These are phyloP conservation scores for Nyctalus aviator DNA, from an alignment of 2,797 vertebrate genomes.

Conservation along the genomic window DNA sequence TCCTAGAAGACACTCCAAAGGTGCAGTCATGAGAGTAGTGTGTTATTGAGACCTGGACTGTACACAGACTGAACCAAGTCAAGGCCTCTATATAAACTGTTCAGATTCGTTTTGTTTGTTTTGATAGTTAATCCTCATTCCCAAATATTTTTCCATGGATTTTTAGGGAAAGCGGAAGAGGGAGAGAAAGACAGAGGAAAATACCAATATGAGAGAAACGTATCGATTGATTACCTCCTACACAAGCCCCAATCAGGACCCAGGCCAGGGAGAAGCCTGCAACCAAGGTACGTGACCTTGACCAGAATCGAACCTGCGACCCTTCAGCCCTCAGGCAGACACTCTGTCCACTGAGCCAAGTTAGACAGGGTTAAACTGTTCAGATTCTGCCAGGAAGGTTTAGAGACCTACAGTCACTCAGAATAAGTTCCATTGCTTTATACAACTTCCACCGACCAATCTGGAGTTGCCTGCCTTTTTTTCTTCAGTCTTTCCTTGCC, in stretches of 20 bases:
- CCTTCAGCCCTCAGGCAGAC: no score
- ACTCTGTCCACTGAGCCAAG: no score
- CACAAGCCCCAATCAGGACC: no score
- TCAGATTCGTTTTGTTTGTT: background rate
- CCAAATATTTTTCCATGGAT: no score
- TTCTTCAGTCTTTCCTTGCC: background rate
- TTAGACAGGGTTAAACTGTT: background rate
- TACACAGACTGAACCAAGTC: background rate
- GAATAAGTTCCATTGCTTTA: background rate
- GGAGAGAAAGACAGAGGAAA: no score
- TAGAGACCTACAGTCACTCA: background rate
- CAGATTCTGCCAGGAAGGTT: background rate
- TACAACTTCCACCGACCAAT: background rate
- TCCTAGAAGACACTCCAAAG: background rate
- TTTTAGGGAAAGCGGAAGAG: no score
- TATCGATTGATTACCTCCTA: no score
- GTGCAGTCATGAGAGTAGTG: background rate
- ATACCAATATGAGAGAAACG: no score
- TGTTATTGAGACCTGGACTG: background rate
- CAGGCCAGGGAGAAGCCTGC: no score
- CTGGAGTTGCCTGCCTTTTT: background rate
- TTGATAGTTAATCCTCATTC: no score
- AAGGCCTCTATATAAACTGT: background rate
- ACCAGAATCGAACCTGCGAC: no score
- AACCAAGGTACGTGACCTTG: no score